Base-by-base conservation (phyloP, 2,113 vertebrate genomes). In the Shinisaurus crocodilurus region DNA sequence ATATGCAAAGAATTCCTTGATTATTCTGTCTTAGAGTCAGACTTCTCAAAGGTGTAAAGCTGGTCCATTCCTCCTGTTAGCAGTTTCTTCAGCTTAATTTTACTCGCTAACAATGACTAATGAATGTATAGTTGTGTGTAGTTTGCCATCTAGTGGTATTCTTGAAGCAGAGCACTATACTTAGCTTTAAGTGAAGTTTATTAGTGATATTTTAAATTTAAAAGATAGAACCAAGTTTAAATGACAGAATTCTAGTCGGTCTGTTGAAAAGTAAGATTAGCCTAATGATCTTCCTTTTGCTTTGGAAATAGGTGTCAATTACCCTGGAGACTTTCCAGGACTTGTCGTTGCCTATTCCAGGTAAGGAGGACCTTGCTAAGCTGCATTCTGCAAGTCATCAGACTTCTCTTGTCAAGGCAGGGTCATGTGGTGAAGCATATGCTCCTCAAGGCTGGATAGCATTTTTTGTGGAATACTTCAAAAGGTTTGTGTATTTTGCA, bases 281-380 rank as follows among this genome's bases (percentile, higher is more conserved):
- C 29, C 63, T 65, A 67, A 67, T 79, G 32, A 29, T 12, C 20
- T n/a, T 48, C 43, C 92, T 91, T 70, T 94, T 88, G 50, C 72
- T 81, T 88, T 88, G 48, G 43, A 29, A 1, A 40, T 92, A 98
- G 99, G 98, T 99, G 27, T 99, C 99, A 16, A 98, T 99, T 95
- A 99, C 98, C 48, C 96, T 99, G 95, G 99, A 99, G 97, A 99
- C 99, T 95, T 99, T 99, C 97, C 99, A 99, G 97, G 99, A 99
- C 96, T 98, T 99, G 91, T 99, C 99, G 74, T 96, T 99, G 96
- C 99, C 99, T 91, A 99, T 99, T 95, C 99, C 99, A 15, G 99
- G 99, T 82, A 99, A 99, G 96, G 99, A 99, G 96, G 99, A 99
- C 96, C 98, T 99, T 93, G 99, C 99, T 90, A 99, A 99, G 95